Evolutionary conservation across 2,888 invertebrate species (phyloP).

Genomic region (Luperina nickerlii): DNA sequence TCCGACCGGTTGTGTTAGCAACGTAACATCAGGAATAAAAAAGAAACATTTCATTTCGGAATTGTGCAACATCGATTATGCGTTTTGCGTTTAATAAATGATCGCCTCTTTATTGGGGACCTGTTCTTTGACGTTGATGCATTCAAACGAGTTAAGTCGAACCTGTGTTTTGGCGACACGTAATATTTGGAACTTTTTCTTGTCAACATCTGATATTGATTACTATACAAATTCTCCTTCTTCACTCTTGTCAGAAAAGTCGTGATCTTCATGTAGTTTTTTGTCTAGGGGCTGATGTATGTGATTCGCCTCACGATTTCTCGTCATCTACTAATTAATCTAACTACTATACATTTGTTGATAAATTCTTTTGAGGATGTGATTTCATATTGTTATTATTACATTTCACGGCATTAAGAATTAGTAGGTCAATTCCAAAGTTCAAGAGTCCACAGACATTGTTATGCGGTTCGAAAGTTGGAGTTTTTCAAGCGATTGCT

Average conservation of each 20-base stretch:
- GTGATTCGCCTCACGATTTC: background rate
- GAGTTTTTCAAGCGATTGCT: conserved; percentile 24
- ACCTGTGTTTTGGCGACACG: conserved; percentile 27
- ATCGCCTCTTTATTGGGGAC: conserved; percentile 56
- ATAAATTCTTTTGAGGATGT: conserved; percentile 6
- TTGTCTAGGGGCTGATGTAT: background rate
- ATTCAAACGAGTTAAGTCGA: conserved; percentile 31
- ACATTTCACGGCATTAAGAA: background rate
- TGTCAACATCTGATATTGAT: conserved; percentile 13
- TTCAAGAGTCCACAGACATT: conserved; percentile 18
- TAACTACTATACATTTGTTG: background rate
- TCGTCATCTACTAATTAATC: background rate
- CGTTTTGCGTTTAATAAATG: conserved; percentile 62
- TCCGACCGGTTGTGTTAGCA: conserved; percentile 66
- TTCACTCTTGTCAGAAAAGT: background rate
- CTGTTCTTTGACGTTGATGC: conserved; percentile 51
- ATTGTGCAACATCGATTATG: conserved; percentile 72
- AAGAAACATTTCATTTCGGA: conserved; percentile 69
- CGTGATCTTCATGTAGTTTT: background rate
- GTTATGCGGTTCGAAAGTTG: conserved; percentile 1
- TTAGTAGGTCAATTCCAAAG: conserved; percentile 12
- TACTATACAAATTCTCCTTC: background rate
- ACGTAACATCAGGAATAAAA: conserved; percentile 68
- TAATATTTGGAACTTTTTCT: conserved; percentile 27
- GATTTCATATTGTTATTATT: conserved; percentile 1